phyloP scores from a whole-genome alignment of 1,140 invertebrate genomes.

The Pygmarrhopalites habei region DNA sequence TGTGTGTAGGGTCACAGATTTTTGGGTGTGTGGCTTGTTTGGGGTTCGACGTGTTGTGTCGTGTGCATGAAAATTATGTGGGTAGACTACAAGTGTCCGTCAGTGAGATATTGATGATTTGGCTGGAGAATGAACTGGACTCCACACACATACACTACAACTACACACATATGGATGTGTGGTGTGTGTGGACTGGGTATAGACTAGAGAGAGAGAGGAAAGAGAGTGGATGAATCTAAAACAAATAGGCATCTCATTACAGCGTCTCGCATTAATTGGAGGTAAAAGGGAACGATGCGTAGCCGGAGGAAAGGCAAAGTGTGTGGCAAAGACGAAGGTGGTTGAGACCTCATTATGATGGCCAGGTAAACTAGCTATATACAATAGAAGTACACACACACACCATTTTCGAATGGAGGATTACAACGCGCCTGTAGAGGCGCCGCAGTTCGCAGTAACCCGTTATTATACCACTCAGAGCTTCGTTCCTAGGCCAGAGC shows the following conservation, averaged over 20 bases:
- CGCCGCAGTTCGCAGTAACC: slow-evolving; percentile 25
- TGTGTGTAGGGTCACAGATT: no score
- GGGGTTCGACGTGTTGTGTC: slow-evolving; percentile 5
- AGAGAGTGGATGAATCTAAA: slow-evolving; percentile 16
- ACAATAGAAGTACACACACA: no score
- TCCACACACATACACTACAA: slow-evolving; percentile 5
- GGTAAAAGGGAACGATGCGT: slow-evolving; percentile 33
- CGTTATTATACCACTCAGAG: slow-evolving; percentile 33
- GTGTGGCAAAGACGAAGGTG: slow-evolving; percentile 34
- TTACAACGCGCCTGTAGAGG: slow-evolving; percentile 25
- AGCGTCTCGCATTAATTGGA: slow-evolving; percentile 37
- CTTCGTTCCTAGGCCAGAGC: no score
- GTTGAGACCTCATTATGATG: slow-evolving; percentile 30
- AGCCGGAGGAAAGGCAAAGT: slow-evolving; percentile 30
- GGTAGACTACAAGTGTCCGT: slow-evolving; percentile 18
- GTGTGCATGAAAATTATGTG: slow-evolving; percentile 21
- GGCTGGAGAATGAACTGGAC: neutral
- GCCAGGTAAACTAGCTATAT: slow-evolving; percentile 33
- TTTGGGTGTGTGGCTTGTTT: neutral
- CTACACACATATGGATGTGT: neutral
- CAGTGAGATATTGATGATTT: slow-evolving; percentile 36
- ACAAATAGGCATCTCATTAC: slow-evolving; percentile 36
- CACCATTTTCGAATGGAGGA: slow-evolving; percentile 24
- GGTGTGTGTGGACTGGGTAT: neutral
- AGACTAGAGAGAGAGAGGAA: slow-evolving; percentile 5